Evolutionary conservation across 2,888 invertebrate genomes (phyloP).

Genomic region (Drosophila meridiana): DNA sequence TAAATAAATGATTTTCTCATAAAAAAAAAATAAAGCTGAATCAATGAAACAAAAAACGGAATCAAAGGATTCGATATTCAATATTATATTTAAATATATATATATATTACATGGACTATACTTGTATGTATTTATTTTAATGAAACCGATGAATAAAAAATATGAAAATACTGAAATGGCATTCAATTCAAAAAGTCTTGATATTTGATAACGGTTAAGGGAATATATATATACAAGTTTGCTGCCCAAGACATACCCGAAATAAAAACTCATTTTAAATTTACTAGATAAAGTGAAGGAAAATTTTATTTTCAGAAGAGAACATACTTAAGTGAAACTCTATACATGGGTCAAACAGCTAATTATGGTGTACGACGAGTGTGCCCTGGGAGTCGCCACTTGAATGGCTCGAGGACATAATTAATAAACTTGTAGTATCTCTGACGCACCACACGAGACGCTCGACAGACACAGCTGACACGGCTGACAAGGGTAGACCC

Average conservation of each 20-base stretch:
- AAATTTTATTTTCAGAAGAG: slow-evolving; percentile 43
- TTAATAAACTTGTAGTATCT: slow-evolving; percentile 64
- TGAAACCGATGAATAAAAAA: slow-evolving; percentile 47
- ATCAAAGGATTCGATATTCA: slow-evolving; percentile 49
- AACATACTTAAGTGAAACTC: slow-evolving; percentile 44
- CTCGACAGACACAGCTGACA: slow-evolving; percentile 41
- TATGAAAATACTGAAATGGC: slow-evolving; percentile 65
- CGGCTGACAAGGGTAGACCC: neutral
- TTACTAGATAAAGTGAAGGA: slow-evolving; percentile 17
- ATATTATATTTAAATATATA: slow-evolving; percentile 51
- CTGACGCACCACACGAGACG: slow-evolving; percentile 55
- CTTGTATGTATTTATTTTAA: slow-evolving; percentile 59
- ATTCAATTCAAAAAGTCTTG: slow-evolving; percentile 48
- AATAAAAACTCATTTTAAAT: slow-evolving; percentile 19
- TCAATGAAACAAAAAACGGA: slow-evolving; percentile 14
- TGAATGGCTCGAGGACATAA: slow-evolving; percentile 63
- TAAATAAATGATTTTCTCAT: slow-evolving; percentile 49
- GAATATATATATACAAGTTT: neutral
- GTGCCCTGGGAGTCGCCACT: slow-evolving; percentile 33
- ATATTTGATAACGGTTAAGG: neutral
- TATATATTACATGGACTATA: slow-evolving; percentile 43
- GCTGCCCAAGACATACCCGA: neutral
- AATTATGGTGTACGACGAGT: slow-evolving; percentile 54
- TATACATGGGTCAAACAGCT: slow-evolving; percentile 51
- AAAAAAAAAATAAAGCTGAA: slow-evolving; percentile 24